These are phyloP conservation scores for Micropoecilia bifurca DNA, from an alignment of 2,797 vertebrate genomes.

Conservation along the genomic window DNA sequence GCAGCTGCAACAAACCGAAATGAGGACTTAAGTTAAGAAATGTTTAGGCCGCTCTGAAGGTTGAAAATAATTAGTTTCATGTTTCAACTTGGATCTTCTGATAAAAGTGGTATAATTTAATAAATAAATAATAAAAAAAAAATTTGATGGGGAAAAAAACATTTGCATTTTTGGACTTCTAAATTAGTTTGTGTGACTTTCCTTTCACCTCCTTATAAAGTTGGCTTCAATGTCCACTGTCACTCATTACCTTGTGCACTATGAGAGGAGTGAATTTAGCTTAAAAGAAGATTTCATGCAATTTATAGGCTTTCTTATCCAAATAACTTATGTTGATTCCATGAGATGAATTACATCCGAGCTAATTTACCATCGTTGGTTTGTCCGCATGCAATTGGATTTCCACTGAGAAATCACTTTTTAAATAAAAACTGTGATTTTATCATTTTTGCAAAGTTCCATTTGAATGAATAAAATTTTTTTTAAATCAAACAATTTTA, in stretches of 20 bases:
- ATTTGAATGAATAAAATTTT: background rate
- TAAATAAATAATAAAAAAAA: background rate
- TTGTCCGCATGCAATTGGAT: background rate
- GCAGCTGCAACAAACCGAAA: background rate
- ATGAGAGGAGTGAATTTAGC: background rate
- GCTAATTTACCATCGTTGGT: background rate
- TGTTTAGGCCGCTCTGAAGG: background rate
- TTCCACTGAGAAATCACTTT: background rate
- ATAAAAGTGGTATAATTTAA: background rate
- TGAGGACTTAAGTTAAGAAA: background rate
- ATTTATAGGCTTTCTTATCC: background rate
- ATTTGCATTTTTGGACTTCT: background rate
- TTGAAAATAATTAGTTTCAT: background rate
- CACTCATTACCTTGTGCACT: background rate
- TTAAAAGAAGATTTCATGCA: background rate
- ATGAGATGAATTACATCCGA: background rate
- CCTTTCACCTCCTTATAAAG: background rate
- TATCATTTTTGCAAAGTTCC: background rate
- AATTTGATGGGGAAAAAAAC: background rate
- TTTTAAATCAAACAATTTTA: background rate
- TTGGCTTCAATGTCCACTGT: too few relatives aligned
- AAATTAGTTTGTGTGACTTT: background rate
- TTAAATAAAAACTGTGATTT: background rate
- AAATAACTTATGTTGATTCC: background rate
- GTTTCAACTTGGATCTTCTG: background rate